Evolutionary conservation across 2,888 invertebrate genomes (phyloP), one percentile per base, ranked within the genome.

Genomic region (Hypercompe scribonia): DNA sequence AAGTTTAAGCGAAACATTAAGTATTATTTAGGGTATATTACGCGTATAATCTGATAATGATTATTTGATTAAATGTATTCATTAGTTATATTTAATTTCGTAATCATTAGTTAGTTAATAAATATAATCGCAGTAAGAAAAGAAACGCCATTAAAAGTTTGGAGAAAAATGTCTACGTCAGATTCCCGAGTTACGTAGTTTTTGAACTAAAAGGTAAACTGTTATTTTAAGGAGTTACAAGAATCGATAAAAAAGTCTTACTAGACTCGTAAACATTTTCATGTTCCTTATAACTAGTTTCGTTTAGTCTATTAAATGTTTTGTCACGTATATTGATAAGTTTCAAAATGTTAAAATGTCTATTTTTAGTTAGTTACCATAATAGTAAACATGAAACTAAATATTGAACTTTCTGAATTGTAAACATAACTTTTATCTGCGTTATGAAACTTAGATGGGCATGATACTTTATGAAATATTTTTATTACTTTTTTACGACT

Each of bases 401-500:
- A 39, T 66, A 10, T n/a, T 42, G 18, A 34, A 67, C 21, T 67
- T 58, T 34, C 64, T 33, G 46, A 65, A 70, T 36, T 34, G 15
- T 7, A 46, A 50, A 66, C n/a, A 31, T 8, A 61, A 28, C 31
- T 71, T 75, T 77, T 80, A 78, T 75, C 72, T 72, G 18, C 63
- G 50, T 76, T 76, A 65, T 75, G 74, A 75, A 80, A 81, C 75
- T 80, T 79, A 77, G 77, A 80, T 84, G 79, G 71, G 46, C 72
- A 75, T 65, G 72, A 73, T 74, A 76, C 77, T 77, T 76, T 76
- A 78, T 78, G 79, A 81, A 82, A 74, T 71, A 73, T 74, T 84
- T 71, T 80, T 81, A 79, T 76, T 80, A 65, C 77, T 68, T 77
- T 78, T 79, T 77, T 84, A 84, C 73, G 78, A 74, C 73, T 58